A percentile compares a stretch with the other conserved stretches of the same genome.
Evolutionary conservation across 1,140 invertebrate species (phyloP).

Genomic region (Lasioglossum albipes): DNA sequence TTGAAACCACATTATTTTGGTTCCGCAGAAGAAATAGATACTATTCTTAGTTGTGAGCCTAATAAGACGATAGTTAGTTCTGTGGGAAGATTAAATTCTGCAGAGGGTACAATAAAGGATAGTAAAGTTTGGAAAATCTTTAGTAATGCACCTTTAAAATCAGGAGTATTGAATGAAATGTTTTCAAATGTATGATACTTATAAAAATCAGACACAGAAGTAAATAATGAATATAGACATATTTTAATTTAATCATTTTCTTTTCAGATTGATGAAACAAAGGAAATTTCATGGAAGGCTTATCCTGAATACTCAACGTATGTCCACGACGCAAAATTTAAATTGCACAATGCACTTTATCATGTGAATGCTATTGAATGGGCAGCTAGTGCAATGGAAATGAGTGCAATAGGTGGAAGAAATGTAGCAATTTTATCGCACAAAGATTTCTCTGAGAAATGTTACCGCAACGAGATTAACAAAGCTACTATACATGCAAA

Average conservation of each 20-base stretch:
- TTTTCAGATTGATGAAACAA: slow-evolving; percentile 63
- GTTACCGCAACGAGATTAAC: slow-evolving; percentile 6
- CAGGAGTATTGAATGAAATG: slow-evolving; percentile 78
- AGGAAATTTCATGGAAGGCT: slow-evolving; percentile 81
- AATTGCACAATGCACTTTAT: slow-evolving; percentile 82
- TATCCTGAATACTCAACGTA: slow-evolving; percentile 83
- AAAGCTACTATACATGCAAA: neutral
- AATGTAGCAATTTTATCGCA: slow-evolving; percentile 84
- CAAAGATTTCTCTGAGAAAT: slow-evolving; percentile 65
- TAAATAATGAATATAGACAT: slow-evolving; percentile 64
- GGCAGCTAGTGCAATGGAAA: slow-evolving; percentile 87
- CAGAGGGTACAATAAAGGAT: slow-evolving; percentile 66
- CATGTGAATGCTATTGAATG: slow-evolving; percentile 86
- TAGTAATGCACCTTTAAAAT: slow-evolving; percentile 77
- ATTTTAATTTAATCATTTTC: slow-evolving; percentile 33
- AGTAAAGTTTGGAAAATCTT: slow-evolving; percentile 83
- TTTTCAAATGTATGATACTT: slow-evolving; percentile 78
- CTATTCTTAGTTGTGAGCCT: slow-evolving; percentile 80
- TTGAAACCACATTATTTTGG: slow-evolving; percentile 80
- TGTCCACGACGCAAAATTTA: slow-evolving; percentile 79
- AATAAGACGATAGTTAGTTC: slow-evolving; percentile 74
- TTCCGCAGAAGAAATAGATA: slow-evolving; percentile 68
- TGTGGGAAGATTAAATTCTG: slow-evolving; percentile 74
- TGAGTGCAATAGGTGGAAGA: slow-evolving; percentile 84
- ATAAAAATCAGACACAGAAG: neutral